Evolutionary conservation across 2,888 invertebrate species (phyloP), one percentile per base, ranked within the genome.

Genomic region (Caenorhabditis angaria): DNA sequence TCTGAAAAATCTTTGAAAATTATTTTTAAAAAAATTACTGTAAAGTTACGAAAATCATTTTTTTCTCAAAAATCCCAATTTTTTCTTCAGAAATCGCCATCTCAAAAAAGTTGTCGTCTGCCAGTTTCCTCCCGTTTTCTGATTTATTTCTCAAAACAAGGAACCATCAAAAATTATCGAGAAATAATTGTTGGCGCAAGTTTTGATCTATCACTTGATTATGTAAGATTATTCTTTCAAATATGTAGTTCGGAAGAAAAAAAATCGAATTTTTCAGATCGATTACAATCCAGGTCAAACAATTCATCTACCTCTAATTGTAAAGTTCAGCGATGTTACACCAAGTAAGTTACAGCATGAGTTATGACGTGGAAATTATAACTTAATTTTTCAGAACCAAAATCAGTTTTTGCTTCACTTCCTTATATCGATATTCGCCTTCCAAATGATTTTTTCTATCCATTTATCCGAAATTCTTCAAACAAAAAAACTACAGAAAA

Each of bases 361-460:
- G 5, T 32, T 32, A 5, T 5, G 32, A 8, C 32, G n/a, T n/a
- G n/a, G n/a, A 32, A 32, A 8, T 10, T 8, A 32, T 32, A 41
- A 41, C 18, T 41, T 12, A 18, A 18, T 41, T 14, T 41, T 41
- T 18, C 60, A 25, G 56, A 54, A 22, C 73, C 69, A 41, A 73
- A 57, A 35, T 62, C 69, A 10, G n/a, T 73, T 4, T 73, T 73
- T 20, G 65, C 73, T 1, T 61, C 73, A 25, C 18, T 73, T n/a
- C 73, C 73, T 1, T 73, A 73, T 25, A 57, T 73, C 41, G 73
- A 73, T 25, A 60, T 73, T 32, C 65, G 73, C 5, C 54, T 73
- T 22, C 73, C 73, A 2, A 57, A 58, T 20, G 73, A 73, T 24
- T 73, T 73, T 28, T 73, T 73, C 63, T 73, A 73, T 29, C 73